Evolutionary conservation across 1,140 invertebrate genomes (phyloP).

Genomic region (Samia ricini): DNA sequence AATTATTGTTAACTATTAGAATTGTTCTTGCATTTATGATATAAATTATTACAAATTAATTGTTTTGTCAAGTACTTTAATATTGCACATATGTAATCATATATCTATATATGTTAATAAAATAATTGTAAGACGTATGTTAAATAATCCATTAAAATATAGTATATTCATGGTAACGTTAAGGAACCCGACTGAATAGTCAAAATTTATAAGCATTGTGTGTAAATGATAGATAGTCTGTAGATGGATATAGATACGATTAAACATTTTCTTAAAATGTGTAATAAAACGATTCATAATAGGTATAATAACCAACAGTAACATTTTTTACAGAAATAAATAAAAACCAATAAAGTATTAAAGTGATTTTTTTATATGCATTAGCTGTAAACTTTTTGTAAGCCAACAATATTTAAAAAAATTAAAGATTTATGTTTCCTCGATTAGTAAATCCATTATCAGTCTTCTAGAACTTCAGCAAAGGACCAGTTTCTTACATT

Average conservation of each 20-base stretch:
- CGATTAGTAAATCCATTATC: too few relatives aligned
- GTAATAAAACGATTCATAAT: not conserved
- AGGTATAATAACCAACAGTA: not conserved
- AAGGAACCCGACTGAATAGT: slow-evolving; percentile 75
- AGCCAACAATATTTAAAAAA: not conserved
- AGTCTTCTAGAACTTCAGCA: too few relatives aligned
- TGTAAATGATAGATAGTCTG: slow-evolving; percentile 48
- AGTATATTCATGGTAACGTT: slow-evolving; percentile 45
- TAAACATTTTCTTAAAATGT: slow-evolving; percentile 27
- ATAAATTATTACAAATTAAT: too few relatives aligned
- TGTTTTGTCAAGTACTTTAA: too few relatives aligned
- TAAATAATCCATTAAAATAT: slow-evolving; percentile 12
- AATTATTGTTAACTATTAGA: too few relatives aligned
- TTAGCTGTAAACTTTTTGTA: not conserved
- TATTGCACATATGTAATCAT: too few relatives aligned
- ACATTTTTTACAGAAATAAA: not conserved
- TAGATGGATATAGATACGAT: slow-evolving; percentile 36
- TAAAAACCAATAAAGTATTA: too few relatives aligned
- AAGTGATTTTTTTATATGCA: too few relatives aligned
- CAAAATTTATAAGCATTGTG: slow-evolving; percentile 66
- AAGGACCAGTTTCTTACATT: too few relatives aligned
- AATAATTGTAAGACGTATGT: not conserved
- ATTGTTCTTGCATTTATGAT: too few relatives aligned
- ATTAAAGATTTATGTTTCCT: not conserved
- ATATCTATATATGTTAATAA: not conserved